A percentile compares a stretch with the other conserved stretches of the same genome.
Evolutionary conservation across 2,113 vertebrate species (phyloP).

Genomic region (Platichthys flesus): DNA sequence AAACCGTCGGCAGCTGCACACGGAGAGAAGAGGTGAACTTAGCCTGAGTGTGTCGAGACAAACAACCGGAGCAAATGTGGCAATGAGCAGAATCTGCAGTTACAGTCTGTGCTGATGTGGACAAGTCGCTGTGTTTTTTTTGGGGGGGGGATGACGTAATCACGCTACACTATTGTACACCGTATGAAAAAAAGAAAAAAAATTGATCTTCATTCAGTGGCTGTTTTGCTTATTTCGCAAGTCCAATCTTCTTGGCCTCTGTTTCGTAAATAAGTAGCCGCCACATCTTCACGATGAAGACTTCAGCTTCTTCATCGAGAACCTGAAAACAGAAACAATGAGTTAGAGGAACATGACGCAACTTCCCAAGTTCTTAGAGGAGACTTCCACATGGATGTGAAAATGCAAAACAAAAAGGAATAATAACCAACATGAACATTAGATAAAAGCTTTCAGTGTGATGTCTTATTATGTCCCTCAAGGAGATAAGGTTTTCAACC

Average conservation of each 20-base stretch:
- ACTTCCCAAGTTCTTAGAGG: not conserved
- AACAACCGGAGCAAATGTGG: conserved; percentile 23
- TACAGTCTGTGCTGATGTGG: conserved; percentile 26
- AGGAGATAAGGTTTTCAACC: no score
- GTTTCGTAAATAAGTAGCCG: conserved; percentile 99
- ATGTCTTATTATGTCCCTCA: no score
- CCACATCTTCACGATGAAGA: conserved; percentile 99
- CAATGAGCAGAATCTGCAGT: conserved; percentile 28
- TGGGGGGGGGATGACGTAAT: conserved; percentile 29
- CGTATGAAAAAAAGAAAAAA: not conserved
- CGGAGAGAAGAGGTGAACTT: not conserved
- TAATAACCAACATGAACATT: no score
- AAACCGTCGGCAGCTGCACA: conserved; percentile 52
- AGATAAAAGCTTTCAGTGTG: no score
- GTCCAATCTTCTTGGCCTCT: conserved; percentile 99
- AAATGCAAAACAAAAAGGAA: no score
- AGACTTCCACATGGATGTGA: no score
- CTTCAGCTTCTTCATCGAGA: conserved; percentile 99
- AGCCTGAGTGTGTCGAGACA: conserved; percentile 38
- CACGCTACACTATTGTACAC: conserved; percentile 56
- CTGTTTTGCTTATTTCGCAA: conserved; percentile 89
- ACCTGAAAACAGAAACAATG: conserved; percentile 80
- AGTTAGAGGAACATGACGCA: not conserved
- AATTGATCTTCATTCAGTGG: conserved; percentile 37
- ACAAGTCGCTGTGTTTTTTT: conserved; percentile 17